These are phyloP conservation scores for Oreochromis tanganicae DNA, from an alignment of 2,113 vertebrate genomes.

Conservation along the genomic window DNA sequence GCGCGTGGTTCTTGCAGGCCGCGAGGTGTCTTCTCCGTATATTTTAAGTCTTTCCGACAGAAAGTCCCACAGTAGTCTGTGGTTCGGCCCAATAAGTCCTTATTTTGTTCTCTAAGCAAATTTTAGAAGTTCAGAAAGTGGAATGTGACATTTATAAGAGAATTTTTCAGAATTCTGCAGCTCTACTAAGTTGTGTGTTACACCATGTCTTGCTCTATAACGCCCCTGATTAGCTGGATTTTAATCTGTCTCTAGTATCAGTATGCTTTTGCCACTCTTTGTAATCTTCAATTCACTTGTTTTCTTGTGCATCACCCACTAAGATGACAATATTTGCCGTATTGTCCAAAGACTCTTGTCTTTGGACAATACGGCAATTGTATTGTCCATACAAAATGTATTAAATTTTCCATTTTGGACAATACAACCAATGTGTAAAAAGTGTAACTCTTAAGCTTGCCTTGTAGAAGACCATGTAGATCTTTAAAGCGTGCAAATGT, in stretches of 20 bases:
- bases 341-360: neutral
- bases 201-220: neutral
- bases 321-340: neutral
- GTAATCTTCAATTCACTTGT: neutral
- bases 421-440: neutral
- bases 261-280: neutral
- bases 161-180: neutral
- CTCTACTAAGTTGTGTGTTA: neutral
- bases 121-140: neutral
- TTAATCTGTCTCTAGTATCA: neutral
- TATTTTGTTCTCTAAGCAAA: neutral
- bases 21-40: neutral
- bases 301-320: neutral
- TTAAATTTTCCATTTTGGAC: neutral
- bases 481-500: neutral
- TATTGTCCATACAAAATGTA: too few species aligned
- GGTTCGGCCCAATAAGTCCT: neutral
- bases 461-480: neutral
- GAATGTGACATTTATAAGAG: neutral
- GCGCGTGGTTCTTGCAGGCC: neutral
- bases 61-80: neutral
- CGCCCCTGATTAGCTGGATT: neutral
- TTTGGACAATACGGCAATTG: too few species aligned
- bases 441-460: neutral
- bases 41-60: neutral